Evolutionary conservation across 2,888 invertebrate genomes (phyloP), one percentile per base, ranked within the genome.

Genomic region (Campopleginae sp.): DNA sequence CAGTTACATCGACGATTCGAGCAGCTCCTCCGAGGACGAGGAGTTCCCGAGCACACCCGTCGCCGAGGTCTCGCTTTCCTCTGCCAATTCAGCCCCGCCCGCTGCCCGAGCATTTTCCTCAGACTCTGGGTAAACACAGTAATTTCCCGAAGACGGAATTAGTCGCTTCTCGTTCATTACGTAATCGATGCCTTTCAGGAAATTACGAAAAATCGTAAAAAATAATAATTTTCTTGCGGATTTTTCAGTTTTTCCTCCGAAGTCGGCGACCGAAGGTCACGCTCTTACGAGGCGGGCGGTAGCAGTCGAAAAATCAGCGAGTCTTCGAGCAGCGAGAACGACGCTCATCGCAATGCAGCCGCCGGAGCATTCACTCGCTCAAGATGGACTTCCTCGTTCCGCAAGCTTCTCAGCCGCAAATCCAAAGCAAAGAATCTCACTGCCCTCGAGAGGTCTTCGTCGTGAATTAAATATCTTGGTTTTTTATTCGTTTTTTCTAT

Each of bases 301-400:
- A 90, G 89, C 78, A 90, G 90, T 82, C 89, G 90, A 63, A 92
- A 92, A 80, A 89, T 90, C 84, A 93, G 92, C 81, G 93, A 92
- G 83, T 91, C 89, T 3, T 89, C 90, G n/a, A 90, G 87, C 88
- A 90, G 91, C 85, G 87, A 87, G 63, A 66, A 78, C 38, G 85
- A 87, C 48, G 87, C 80, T 79, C 89, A 81, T 12, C 86, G 87
- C 82, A 84, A 42, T 83, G 82, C 38, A 63, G 75, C 70, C 89
- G 94, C 93, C 89, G 94, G 93, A 87, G 93, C 94, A 88, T 91
- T 95, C 81, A 94, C 93, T 12, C 94, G 95, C 19, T 95, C 95
- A 68, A 95, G 94, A 88, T 96, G 96, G 96, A 95, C 95, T 23
- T 95, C 95, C 0, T 95, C 95, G 5, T 95, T 96, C 91, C 94